Base-by-base conservation (phyloP, 2,797 vertebrate species). In the Gastrophryne carolinensis region DNA sequence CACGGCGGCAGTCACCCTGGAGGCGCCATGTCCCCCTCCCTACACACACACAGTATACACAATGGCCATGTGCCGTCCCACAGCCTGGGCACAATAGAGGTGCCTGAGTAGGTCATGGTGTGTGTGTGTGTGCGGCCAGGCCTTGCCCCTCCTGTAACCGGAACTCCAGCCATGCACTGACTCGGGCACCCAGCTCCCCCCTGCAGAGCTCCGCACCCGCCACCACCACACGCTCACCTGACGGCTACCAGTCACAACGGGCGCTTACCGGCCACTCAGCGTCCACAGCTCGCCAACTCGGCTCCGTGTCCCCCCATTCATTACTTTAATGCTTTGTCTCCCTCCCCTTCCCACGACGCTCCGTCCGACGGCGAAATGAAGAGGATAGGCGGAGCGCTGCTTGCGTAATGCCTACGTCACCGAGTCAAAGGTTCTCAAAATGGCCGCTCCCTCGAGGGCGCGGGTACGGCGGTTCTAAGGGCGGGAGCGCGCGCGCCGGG, bases 321-420 rank as follows among this genome's bases (percentile, higher is more conserved):
- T 90, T 86, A 91, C 87, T 91, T 88, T 86, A 88, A 87, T 86
- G 92, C 93, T 94, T 94, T 94, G 93, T 94, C 92, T 93, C 84
- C 75, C 80, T 79, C 80, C 82, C 75, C 80, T 86, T 84, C 76
- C 72, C 81, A 79, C 86, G 89, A 83, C 83, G 88, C 88, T 82
- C 87, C 32, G 88, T 88, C 83, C 92, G 90, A 91, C 90, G 88
- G 90, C 85, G 89, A 75, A 63, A 70, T 64, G 49, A 64, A 29
- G 19, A 69, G 24, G 57, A 54, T 70, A 81, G 83, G 85, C 86
- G 88, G 87, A 88, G 90, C 91, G 88, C 90, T 90, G 84, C 91
- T 89, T 88, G 81, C 73, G 84, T 85, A 79, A n/a, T 79, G 79
- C 67, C 91, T 90, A 92, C 84, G 93, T 94, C 92, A 94, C 82